Conservation (phyloP, 2,797 vertebrate genomes). For the Antennarius maculatus region DNA sequence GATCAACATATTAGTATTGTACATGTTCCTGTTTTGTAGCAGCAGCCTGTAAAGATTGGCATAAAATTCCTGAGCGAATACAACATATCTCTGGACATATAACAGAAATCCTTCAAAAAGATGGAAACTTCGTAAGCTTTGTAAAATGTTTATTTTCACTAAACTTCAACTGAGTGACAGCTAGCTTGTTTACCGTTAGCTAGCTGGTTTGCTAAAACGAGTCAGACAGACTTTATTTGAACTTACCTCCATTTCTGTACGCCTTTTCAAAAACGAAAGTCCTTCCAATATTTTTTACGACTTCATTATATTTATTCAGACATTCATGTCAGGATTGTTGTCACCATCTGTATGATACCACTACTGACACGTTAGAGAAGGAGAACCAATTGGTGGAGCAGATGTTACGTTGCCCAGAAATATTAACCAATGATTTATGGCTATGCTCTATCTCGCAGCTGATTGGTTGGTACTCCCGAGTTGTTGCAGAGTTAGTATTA, state of each 20-base stretch:
- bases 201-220: background rate
- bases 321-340: background rate
- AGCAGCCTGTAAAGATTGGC: accelerated
- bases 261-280: background rate
- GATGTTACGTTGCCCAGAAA: background rate
- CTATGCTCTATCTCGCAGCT: conserved; percentile 26
- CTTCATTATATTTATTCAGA: conserved; percentile 35
- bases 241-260: conserved; percentile 77
- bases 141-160: background rate
- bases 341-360: conserved; percentile 35
- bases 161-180: conserved; percentile 43
- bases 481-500: background rate
- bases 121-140: background rate
- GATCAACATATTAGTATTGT: background rate
- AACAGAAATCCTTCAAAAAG: background rate
- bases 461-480: conserved; percentile 49
- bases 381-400: conserved; percentile 55
- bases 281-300: conserved; percentile 6
- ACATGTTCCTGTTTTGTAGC: background rate
- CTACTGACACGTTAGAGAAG: conserved; percentile 76
- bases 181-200: conserved; percentile 46
- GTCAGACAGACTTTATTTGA: background rate
- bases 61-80: background rate
- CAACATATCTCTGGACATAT: too few relatives aligned
- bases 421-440: conserved; percentile 52